These are phyloP conservation scores for Diabrotica balteata DNA, from an alignment of 2,888 invertebrate genomes.

Conservation along the genomic window DNA sequence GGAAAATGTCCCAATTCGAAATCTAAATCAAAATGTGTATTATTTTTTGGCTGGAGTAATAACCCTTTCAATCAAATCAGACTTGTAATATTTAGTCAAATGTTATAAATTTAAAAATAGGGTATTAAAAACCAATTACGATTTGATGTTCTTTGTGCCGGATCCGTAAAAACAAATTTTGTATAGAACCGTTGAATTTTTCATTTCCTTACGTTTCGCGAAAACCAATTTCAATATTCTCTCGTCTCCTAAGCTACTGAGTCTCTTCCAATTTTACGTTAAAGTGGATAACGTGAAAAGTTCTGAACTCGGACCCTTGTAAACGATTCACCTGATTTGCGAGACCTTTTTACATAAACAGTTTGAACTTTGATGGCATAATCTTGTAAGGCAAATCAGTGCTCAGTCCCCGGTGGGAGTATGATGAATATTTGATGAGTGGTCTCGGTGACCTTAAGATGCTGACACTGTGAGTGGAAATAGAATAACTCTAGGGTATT, in stretches of 20 bases:
- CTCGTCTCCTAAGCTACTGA: not conserved
- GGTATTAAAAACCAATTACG: too few species aligned
- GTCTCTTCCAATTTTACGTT: conserved; percentile 11
- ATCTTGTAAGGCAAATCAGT: conserved; percentile 44
- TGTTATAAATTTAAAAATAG: too few species aligned
- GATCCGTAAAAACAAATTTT: not conserved
- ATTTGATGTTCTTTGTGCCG: too few species aligned
- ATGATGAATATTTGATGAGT: conserved; percentile 48
- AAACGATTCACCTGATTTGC: conserved; percentile 32
- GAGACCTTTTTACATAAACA: conserved; percentile 42
- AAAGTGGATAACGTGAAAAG: conserved; percentile 27
- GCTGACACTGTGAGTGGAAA: conserved; percentile 5
- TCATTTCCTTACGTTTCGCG: not conserved
- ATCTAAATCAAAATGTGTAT: too few species aligned
- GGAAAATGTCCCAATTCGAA: too few species aligned
- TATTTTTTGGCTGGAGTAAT: too few species aligned
- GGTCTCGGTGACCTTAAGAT: conserved; percentile 40
- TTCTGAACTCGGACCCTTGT: conserved; percentile 28
- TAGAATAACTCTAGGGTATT: not conserved
- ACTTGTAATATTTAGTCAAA: too few species aligned
- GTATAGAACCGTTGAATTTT: not conserved
- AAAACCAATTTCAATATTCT: conserved; percentile 2
- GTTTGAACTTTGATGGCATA: conserved; percentile 43
- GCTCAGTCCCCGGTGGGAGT: conserved; percentile 39
- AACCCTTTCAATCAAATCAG: too few species aligned